phyloP scores from a whole-genome alignment of 2,888 invertebrate genomes.

The Malacosoma neustria region DNA sequence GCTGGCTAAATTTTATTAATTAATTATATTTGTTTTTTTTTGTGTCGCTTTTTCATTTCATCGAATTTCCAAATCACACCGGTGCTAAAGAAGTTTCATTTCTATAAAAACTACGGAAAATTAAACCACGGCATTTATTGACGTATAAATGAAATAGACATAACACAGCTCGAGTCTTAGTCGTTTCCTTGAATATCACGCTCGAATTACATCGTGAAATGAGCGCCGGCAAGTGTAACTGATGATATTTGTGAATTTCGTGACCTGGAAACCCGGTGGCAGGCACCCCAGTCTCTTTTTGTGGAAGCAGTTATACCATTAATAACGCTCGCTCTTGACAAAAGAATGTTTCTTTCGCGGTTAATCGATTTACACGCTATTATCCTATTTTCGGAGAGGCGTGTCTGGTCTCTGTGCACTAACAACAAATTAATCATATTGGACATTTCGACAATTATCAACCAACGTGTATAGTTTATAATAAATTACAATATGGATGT shows the following conservation, averaged over 20 bases:
- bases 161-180: too few relatives aligned
- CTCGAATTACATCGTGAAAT: constrained; percentile 5
- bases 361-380: constrained; percentile 6
- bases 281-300: constrained; percentile 35
- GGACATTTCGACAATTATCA: not conserved
- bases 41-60: too few relatives aligned
- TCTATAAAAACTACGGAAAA: too few relatives aligned
- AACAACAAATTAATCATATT: not conserved
- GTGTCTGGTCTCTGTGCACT: not conserved
- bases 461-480: not conserved
- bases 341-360: constrained; percentile 5
- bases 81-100: too few relatives aligned
- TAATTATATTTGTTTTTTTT: too few relatives aligned
- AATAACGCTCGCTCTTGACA: constrained; percentile 27
- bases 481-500: not conserved
- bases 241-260: constrained; percentile 27
- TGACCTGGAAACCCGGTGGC: constrained; percentile 50
- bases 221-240: constrained; percentile 1
- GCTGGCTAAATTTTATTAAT: too few relatives aligned
- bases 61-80: too few relatives aligned
- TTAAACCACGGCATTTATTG: too few relatives aligned
- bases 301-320: constrained; percentile 27
- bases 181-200: constrained; percentile 11
- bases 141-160: too few relatives aligned
- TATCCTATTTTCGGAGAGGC: not conserved